These are phyloP conservation scores for Chrosomus eos DNA, from an alignment of 2,797 vertebrate genomes.

Conservation along the genomic window DNA sequence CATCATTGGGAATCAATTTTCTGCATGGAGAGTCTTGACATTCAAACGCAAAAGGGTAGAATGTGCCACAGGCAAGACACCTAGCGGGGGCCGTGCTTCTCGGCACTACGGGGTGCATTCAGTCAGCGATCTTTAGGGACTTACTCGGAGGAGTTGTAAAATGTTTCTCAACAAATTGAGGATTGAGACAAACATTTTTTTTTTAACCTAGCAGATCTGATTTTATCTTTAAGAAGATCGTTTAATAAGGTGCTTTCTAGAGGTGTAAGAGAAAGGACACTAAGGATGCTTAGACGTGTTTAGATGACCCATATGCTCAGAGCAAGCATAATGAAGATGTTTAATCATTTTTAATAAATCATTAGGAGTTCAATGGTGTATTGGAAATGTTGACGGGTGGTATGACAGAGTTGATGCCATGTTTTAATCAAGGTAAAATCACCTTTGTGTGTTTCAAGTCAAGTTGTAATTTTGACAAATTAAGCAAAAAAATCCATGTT, in stretches of 20 bases:
- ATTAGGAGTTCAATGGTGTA: not conserved
- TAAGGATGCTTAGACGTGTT: not conserved
- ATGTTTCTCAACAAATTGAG: constrained; percentile 41
- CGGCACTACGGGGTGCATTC: constrained; percentile 52
- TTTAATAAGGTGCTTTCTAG: not conserved
- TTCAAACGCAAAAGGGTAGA: constrained; percentile 82
- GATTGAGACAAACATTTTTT: not conserved
- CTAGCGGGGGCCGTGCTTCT: constrained; percentile 50
- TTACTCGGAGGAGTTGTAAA: constrained; percentile 24
- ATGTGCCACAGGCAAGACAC: constrained; percentile 64
- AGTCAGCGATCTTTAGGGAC: constrained; percentile 44
- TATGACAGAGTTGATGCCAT: not conserved
- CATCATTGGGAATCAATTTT: constrained; percentile 85
- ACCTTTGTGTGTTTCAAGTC: not conserved
- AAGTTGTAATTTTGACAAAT: not conserved
- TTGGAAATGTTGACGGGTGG: not conserved
- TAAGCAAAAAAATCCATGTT: not conserved
- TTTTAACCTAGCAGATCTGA: not conserved
- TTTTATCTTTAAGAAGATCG: not conserved
- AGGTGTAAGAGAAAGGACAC: not conserved
- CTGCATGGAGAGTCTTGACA: constrained; percentile 85
- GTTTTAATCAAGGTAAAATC: not conserved
- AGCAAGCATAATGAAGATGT: not conserved
- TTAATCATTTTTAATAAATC: not conserved
- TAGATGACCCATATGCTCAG: not conserved